Evolutionary conservation across 2,888 invertebrate species (phyloP).

Genomic region (Latrodectus elegans): DNA sequence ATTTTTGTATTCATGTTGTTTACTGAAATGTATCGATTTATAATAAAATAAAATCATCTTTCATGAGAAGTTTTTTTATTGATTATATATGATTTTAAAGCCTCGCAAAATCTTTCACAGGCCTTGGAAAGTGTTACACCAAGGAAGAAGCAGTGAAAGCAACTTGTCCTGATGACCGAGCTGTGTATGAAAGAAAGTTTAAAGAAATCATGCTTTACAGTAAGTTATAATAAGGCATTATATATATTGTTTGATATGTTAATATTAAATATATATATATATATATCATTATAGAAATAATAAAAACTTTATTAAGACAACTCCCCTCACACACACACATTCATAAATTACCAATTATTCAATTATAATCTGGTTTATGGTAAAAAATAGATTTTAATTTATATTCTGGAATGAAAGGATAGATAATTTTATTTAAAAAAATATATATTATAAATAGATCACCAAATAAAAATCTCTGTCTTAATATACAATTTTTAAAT

Average conservation of each 20-base stretch:
- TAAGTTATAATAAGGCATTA: constrained; percentile 75
- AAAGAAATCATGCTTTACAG: constrained; percentile 80
- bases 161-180: constrained; percentile 78
- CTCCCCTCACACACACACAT: no score
- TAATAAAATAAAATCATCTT: neutral
- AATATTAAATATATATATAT: no score
- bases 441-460: no score
- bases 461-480: no score
- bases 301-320: no score
- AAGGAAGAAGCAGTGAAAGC: constrained; percentile 79
- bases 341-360: no score
- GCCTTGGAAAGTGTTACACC: constrained; percentile 80
- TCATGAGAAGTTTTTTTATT: neutral
- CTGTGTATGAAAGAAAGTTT: constrained; percentile 72
- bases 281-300: no score
- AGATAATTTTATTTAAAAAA: no score
- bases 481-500: no score
- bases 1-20: neutral
- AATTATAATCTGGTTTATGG: no score
- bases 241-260: neutral
- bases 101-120: constrained; percentile 70
- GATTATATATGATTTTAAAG: neutral
- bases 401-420: no score
- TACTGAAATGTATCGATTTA: neutral
- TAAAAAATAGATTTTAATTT: no score